These are phyloP conservation scores for Rhaphigaster nebulosa DNA, from an alignment of 2,888 invertebrate genomes.

Conservation along the genomic window DNA sequence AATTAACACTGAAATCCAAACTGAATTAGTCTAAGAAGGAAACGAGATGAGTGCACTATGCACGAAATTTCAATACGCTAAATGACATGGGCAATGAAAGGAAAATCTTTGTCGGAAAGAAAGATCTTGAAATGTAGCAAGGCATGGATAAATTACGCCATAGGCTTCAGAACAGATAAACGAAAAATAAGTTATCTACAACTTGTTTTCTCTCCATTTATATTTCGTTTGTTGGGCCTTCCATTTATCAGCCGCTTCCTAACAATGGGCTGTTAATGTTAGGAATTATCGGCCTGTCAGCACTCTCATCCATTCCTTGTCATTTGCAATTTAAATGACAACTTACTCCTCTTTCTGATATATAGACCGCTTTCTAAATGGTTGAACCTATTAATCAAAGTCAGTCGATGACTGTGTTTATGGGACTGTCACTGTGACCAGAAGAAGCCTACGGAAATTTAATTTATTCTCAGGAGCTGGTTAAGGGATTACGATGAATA, in stretches of 20 bases:
- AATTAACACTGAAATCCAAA: too few relatives aligned
- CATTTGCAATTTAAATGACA: conserved; percentile 34
- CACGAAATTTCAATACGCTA: too few relatives aligned
- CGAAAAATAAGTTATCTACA: background rate
- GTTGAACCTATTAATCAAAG: conserved; percentile 17
- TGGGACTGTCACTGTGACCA: background rate
- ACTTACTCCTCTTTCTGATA: background rate
- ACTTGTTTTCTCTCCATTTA: background rate
- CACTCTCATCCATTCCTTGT: background rate
- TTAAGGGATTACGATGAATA: background rate
- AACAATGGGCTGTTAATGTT: conserved; percentile 26
- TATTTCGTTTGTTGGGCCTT: background rate
- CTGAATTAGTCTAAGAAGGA: too few relatives aligned
- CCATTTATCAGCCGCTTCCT: conserved; percentile 11
- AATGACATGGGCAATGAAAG: background rate
- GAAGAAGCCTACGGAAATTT: background rate
- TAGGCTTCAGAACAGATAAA: background rate
- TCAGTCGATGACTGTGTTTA: background rate
- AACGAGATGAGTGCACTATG: too few relatives aligned
- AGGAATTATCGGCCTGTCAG: conserved; percentile 13
- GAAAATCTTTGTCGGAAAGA: background rate
- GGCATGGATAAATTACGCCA: background rate
- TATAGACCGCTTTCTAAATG: conserved; percentile 10
- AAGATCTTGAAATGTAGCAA: background rate
- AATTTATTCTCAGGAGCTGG: conserved; percentile 22